A percentile compares a stretch with the other conserved stretches of the same genome.
Conservation (phyloP, 1,140 invertebrate genomes). For the Drosophila sp. region DNA sequence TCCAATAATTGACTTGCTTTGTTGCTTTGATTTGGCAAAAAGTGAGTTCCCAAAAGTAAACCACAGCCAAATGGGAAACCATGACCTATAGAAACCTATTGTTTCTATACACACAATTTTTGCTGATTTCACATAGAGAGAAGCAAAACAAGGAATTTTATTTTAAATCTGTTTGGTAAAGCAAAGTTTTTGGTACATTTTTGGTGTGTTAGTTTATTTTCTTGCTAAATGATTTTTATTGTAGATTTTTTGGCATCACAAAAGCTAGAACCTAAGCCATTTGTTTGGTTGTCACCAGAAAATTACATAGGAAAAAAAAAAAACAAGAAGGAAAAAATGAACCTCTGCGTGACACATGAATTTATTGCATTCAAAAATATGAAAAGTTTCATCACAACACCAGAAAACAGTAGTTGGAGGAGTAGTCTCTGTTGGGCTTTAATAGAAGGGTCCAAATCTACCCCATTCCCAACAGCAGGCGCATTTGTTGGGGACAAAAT, state of each 20-base stretch:
- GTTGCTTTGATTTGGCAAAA: too few relatives aligned
- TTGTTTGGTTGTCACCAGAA: constrained; percentile 53
- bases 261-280: constrained; percentile 35
- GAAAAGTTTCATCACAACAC: constrained; percentile 44
- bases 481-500: constrained; percentile 56
- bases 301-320: constrained; percentile 6
- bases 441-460: constrained; percentile 62
- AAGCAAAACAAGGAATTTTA: constrained; percentile 56
- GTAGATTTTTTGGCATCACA: constrained; percentile 45
- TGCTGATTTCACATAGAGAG: constrained; percentile 26
- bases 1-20: too few relatives aligned
- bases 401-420: background rate
- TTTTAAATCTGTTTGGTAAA: constrained; percentile 43
- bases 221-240: constrained; percentile 59
- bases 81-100: constrained; percentile 34
- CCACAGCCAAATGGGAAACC: constrained; percentile 25
- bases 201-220: constrained; percentile 28
- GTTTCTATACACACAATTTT: constrained; percentile 44
- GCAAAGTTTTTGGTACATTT: background rate
- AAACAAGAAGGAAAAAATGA: constrained; percentile 9
- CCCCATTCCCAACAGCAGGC: constrained; percentile 61
- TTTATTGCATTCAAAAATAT: constrained; percentile 66
- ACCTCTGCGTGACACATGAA: constrained; percentile 50
- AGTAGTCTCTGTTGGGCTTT: background rate
- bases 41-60: too few relatives aligned